A percentile compares a stretch with the other conserved stretches of the same genome.
phyloP scores from a whole-genome alignment of 1,140 invertebrate species.

The Varroa destructor region DNA sequence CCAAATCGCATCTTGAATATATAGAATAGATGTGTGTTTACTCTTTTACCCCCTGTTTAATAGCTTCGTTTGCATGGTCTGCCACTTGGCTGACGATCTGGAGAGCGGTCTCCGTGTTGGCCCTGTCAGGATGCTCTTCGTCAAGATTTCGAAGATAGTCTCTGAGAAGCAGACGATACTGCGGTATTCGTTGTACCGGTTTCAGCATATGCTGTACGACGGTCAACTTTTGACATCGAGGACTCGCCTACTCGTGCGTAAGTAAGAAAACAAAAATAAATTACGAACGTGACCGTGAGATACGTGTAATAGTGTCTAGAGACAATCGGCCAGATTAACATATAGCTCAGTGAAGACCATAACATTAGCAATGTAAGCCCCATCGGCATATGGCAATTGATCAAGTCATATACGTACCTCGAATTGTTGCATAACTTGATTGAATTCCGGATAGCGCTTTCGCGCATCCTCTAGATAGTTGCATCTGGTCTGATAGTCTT shows the following conservation, averaged over 20 bases:
- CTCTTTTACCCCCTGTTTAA: conserved; percentile 49
- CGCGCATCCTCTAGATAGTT: conserved; percentile 50
- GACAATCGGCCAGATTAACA: too few species aligned
- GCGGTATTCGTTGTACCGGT: conserved; percentile 58
- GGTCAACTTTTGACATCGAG: conserved; percentile 51
- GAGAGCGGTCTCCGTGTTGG: conserved; percentile 52
- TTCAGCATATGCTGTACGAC: conserved; percentile 61
- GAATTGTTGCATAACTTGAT: conserved; percentile 51
- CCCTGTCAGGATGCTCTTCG: conserved; percentile 49
- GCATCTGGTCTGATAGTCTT: conserved; percentile 54
- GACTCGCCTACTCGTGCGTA: conserved; percentile 34
- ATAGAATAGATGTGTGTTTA: too few species aligned
- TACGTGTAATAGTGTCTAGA: too few species aligned
- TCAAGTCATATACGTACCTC: conserved; percentile 43
- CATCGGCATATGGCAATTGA: too few species aligned
- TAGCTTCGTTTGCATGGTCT: conserved; percentile 58
- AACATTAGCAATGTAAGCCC: too few species aligned
- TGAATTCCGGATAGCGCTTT: conserved; percentile 50
- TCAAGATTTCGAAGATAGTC: conserved; percentile 52
- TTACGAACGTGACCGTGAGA: background rate
- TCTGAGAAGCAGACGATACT: conserved; percentile 53
- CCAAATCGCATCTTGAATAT: too few species aligned
- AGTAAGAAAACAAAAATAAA: background rate
- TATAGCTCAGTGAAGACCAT: background rate
- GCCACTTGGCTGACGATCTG: conserved; percentile 58